Evolutionary conservation across 2,113 vertebrate genomes (phyloP).

Genomic region (Lucifuga dentata): DNA sequence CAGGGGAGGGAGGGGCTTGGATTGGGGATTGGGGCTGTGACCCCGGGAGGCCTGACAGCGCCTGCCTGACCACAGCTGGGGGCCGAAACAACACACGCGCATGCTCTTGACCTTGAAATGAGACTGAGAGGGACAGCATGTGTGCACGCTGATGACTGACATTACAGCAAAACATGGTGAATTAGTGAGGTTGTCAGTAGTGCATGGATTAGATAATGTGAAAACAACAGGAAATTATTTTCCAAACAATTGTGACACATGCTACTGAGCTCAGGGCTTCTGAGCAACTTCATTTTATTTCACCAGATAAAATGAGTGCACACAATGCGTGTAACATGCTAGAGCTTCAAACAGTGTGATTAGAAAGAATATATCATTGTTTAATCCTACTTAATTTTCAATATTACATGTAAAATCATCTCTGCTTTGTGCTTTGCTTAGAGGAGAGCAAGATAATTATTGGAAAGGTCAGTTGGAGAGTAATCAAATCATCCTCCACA

Average conservation of each 20-base stretch:
- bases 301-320: neutral
- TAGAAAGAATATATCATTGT: neutral
- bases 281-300: neutral
- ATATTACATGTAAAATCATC: conserved; percentile 28
- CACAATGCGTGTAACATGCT: neutral
- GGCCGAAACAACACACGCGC: conserved; percentile 48
- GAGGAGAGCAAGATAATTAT: conserved; percentile 57
- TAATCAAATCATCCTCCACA: conserved; percentile 67
- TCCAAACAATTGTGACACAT: neutral
- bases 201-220: conserved; percentile 21
- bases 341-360: neutral
- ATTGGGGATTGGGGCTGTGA: conserved; percentile 29
- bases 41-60: conserved; percentile 51
- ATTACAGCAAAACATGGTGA: conserved; percentile 44
- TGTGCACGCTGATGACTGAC: conserved; percentile 54
- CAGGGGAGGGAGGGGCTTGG: conserved; percentile 32
- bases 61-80: conserved; percentile 71
- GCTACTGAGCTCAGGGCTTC: neutral
- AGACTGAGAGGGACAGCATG: conserved; percentile 39
- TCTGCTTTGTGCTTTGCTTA: conserved; percentile 50
- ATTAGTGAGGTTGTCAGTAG: conserved; percentile 47
- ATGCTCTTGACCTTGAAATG: conserved; percentile 76
- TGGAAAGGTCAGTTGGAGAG: conserved; percentile 69
- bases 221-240: conserved; percentile 21
- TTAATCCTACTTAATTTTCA: conserved; percentile 10